phyloP scores from a whole-genome alignment of 2,113 vertebrate species.

The Phaethon lepturus region DNA sequence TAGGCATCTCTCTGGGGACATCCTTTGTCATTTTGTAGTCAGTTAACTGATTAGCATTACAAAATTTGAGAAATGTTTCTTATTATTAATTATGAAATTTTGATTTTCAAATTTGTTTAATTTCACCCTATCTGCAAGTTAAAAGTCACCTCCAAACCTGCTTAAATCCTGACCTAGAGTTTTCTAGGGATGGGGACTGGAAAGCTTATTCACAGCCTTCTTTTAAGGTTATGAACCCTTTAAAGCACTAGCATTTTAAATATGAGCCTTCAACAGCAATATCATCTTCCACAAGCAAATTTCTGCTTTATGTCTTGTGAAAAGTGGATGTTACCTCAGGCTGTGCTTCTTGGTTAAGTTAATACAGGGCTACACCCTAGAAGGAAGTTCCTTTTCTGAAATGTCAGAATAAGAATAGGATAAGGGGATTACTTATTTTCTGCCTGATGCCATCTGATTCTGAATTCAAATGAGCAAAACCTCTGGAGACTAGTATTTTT shows the following conservation, averaged over 20 bases:
- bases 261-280: background rate
- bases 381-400: slow-evolving; percentile 45
- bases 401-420: slow-evolving; percentile 35
- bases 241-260: background rate
- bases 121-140: background rate
- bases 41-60: background rate
- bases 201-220: background rate
- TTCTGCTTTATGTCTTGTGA: slow-evolving; percentile 20
- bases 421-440: slow-evolving; percentile 52
- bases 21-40: background rate
- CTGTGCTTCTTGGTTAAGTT: slow-evolving; percentile 10
- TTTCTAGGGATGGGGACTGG: background rate
- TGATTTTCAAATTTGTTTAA: background rate
- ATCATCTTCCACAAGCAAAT: background rate
- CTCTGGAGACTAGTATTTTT: slow-evolving; percentile 55
- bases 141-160: background rate
- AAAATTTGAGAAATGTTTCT: background rate
- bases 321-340: background rate
- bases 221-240: background rate
- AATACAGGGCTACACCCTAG: background rate
- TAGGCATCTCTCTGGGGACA: background rate
- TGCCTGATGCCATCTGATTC: slow-evolving; percentile 34
- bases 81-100: background rate
- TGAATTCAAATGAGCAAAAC: slow-evolving; percentile 59
- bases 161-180: background rate